phyloP scores from a whole-genome alignment of 2,113 vertebrate species.

The Odontophorus gujanensis region DNA sequence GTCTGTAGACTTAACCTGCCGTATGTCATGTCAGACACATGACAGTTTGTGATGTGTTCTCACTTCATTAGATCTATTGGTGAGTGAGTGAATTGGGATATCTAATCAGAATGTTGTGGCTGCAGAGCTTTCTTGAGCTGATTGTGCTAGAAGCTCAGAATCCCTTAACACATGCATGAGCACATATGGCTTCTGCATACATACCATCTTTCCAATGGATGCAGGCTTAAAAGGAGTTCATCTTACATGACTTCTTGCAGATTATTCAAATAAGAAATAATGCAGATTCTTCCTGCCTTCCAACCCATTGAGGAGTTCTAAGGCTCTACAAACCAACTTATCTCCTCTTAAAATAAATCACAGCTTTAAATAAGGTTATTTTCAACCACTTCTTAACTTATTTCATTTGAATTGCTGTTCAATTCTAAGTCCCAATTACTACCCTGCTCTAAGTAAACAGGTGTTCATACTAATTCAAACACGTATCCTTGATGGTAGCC shows the following conservation, averaged over 20 bases:
- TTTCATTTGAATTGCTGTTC: not conserved
- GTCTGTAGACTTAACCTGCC: conserved; percentile 65
- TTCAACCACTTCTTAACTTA: not conserved
- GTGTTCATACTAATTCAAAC: not conserved
- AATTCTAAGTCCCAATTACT: not conserved
- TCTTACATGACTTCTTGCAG: not conserved
- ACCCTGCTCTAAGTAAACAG: not conserved
- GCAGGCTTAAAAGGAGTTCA: not conserved
- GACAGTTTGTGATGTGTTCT: no score
- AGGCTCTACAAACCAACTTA: not conserved
- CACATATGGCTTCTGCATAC: not conserved
- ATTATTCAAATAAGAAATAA: not conserved
- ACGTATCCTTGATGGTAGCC: not conserved
- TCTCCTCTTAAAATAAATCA: not conserved
- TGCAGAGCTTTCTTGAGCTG: not conserved
- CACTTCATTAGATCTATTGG: not conserved
- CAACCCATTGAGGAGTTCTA: not conserved
- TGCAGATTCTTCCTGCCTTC: not conserved
- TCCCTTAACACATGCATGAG: not conserved
- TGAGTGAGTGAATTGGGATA: not conserved
- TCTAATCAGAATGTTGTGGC: not conserved
- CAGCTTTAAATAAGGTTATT: not conserved
- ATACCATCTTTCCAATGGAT: not conserved
- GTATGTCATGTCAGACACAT: not conserved
- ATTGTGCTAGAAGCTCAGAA: not conserved